phyloP scores from a whole-genome alignment of 2,797 vertebrate genomes.

The Parauchenoglanis ngamensis region DNA sequence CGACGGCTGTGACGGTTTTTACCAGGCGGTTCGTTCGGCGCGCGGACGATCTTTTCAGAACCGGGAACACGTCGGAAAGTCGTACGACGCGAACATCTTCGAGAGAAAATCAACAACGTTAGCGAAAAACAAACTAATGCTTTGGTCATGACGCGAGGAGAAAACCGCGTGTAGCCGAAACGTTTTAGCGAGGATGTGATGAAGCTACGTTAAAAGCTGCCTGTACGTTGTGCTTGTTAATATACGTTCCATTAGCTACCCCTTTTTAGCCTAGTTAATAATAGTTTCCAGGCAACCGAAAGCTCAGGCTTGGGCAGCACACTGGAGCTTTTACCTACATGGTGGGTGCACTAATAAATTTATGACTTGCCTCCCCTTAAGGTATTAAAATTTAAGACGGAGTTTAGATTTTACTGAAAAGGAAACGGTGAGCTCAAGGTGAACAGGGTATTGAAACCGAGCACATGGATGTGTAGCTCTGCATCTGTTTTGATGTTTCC shows the following conservation, averaged over 20 bases:
- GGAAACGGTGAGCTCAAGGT: neutral
- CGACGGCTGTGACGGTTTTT: neutral
- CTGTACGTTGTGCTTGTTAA: neutral
- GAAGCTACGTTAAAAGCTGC: neutral
- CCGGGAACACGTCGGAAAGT: neutral
- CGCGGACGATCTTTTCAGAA: neutral
- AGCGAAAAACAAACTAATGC: neutral
- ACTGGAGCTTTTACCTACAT: neutral
- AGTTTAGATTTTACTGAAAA: neutral
- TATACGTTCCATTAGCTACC: neutral
- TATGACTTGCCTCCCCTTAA: neutral
- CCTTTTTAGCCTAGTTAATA: neutral
- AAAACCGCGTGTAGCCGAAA: too few relatives aligned
- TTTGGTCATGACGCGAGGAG: neutral
- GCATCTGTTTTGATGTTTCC: slow-evolving; percentile 44
- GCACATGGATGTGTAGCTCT: neutral
- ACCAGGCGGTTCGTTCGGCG: neutral
- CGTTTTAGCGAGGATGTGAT: neutral
- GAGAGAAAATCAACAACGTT: neutral
- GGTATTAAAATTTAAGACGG: neutral
- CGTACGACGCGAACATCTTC: neutral
- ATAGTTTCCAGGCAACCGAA: neutral
- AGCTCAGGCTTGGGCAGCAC: neutral
- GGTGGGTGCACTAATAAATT: neutral
- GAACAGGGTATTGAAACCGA: slow-evolving; percentile 10